Evolutionary conservation across 2,797 vertebrate species (phyloP).

Genomic region (Poecilia picta): DNA sequence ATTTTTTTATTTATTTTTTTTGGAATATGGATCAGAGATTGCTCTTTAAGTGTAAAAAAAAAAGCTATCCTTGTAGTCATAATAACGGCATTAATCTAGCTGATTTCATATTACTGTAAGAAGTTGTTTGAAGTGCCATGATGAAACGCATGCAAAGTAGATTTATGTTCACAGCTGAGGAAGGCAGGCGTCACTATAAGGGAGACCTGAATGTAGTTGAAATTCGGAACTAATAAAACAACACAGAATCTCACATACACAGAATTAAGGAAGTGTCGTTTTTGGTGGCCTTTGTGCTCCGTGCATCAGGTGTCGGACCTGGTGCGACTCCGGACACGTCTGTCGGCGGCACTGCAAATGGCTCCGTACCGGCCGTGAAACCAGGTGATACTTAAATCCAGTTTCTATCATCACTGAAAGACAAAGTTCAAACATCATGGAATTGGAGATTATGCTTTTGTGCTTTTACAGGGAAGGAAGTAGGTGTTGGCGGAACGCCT

Average conservation of each 20-base stretch:
- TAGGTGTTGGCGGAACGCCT: slow-evolving; percentile 59
- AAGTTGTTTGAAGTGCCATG: not conserved
- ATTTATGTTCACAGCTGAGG: not conserved
- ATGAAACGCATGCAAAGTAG: not conserved
- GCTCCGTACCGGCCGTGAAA: slow-evolving; percentile 59
- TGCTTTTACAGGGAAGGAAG: slow-evolving; percentile 68
- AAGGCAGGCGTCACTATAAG: not conserved
- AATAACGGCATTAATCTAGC: not conserved
- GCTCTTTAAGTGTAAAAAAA: not conserved
- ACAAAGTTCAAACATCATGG: not conserved
- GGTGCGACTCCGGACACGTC: slow-evolving; percentile 61
- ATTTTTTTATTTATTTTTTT: not conserved
- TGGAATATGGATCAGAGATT: not conserved
- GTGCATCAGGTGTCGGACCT: slow-evolving; percentile 61
- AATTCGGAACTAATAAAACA: not conserved
- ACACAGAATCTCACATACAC: not conserved
- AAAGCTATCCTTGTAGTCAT: not conserved
- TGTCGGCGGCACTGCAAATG: slow-evolving; percentile 46
- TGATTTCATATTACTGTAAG: not conserved
- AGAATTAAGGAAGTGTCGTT: not conserved
- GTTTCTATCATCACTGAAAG: not conserved
- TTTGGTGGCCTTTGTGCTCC: not conserved
- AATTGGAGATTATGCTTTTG: not conserved
- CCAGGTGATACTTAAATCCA: slow-evolving; percentile 54
- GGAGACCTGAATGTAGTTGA: not conserved